Conservation (phyloP, 2,113 vertebrate species). For the Aepyceros melampus region DNA sequence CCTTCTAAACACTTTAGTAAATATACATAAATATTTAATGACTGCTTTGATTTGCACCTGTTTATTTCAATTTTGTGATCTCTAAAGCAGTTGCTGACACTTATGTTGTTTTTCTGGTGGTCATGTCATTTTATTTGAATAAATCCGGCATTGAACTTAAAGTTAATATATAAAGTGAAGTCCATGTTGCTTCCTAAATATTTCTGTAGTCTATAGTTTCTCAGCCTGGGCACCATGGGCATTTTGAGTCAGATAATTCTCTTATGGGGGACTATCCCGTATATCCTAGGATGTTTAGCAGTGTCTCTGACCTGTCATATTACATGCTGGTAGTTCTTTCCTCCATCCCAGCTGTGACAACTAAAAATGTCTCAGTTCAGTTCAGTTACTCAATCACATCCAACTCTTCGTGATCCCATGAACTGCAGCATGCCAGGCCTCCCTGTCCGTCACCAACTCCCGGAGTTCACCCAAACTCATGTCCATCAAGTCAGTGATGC, state of each 20-base stretch:
- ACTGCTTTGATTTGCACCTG: conserved; percentile 39
- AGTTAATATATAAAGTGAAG: neutral
- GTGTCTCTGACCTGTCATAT: neutral
- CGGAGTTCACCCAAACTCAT: too few species aligned
- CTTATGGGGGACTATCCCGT: neutral
- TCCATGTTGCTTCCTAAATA: neutral
- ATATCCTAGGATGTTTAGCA: neutral
- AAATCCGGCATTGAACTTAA: neutral
- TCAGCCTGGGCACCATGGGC: neutral
- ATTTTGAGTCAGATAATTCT: neutral
- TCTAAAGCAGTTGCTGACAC: neutral
- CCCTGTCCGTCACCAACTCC: too few species aligned
- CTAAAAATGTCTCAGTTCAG: neutral
- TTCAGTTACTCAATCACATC: too few species aligned
- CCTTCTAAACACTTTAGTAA: conserved; percentile 39
- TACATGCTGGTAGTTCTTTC: neutral
- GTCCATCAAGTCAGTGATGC: rapidly evolving
- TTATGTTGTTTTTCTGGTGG: neutral
- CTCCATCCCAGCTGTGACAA: neutral
- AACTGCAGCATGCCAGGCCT: rapidly evolving
- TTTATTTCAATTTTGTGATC: conserved; percentile 2
- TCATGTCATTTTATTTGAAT: neutral
- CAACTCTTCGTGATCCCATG: too few species aligned
- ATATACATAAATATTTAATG: neutral
- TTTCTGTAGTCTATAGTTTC: neutral